phyloP scores from a whole-genome alignment of 2,113 vertebrate species.

The Chaenocephalus aceratus region DNA sequence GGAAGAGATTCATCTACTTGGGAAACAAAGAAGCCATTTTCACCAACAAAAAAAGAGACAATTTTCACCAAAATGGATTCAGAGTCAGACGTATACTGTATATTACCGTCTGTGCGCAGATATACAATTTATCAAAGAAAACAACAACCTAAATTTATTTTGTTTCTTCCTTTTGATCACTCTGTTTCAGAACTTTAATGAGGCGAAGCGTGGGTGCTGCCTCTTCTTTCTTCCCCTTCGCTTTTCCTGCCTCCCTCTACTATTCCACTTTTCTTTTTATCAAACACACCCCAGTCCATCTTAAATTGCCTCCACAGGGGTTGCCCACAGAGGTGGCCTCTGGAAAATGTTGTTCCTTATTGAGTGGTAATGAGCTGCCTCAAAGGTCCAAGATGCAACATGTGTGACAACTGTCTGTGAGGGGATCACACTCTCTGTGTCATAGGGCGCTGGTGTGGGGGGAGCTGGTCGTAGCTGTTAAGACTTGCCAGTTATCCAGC shows the following conservation, averaged over 20 bases:
- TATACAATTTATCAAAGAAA: conserved; percentile 22
- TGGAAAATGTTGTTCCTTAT: not conserved
- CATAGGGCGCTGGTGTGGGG: not conserved
- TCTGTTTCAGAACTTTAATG: conserved; percentile 51
- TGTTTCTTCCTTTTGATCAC: conserved; percentile 23
- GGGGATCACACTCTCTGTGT: not conserved
- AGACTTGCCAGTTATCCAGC: not conserved
- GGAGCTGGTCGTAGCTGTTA: not conserved
- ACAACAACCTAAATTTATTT: conserved; percentile 1
- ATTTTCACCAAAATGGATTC: conserved; percentile 14
- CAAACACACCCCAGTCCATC: conserved; percentile 29
- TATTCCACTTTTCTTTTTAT: conserved; percentile 20
- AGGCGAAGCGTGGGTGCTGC: conserved; percentile 57
- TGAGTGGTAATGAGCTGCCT: conserved; percentile 13
- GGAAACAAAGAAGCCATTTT: conserved; percentile 26
- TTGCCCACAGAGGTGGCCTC: not conserved
- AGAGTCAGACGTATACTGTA: not conserved
- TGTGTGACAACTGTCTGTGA: not conserved
- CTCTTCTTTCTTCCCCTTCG: conserved; percentile 13
- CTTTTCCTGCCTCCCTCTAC: conserved; percentile 29
- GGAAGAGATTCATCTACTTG: not conserved
- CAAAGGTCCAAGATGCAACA: not conserved
- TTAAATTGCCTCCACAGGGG: conserved; percentile 25
- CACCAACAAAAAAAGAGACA: not conserved
- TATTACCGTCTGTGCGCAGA: conserved; percentile 4